Evolutionary conservation across 2,113 vertebrate genomes (phyloP), one percentile per base, ranked within the genome.

Genomic region (Otolemur garnettii): DNA sequence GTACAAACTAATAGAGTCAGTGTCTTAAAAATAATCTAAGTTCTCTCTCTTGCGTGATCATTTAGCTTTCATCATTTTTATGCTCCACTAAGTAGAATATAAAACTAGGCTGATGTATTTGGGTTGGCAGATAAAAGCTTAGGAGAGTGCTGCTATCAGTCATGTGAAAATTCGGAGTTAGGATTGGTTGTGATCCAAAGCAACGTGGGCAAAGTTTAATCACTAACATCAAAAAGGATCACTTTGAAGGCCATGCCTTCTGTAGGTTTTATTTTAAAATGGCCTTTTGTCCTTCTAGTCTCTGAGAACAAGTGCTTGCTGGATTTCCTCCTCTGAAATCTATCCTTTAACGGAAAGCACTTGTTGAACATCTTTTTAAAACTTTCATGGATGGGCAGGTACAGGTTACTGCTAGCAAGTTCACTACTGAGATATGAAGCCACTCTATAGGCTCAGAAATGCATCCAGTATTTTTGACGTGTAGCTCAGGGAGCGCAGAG

Each of bases 41-140:
- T 82, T 90, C 22, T 42, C 1, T 95, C 90, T 97, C 81, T 92
- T 93, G 4, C 10, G 74, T 50, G n/a, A 84, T 19, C 28, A 85
- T 42, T 74, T 95, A 10, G 50, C 68, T 96, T 97, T 90, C 12
- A 68, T 83, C 59, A 57, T 64, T 98, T 97, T 96, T 87, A 94
- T 94, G 64, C 2, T 84, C 4, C 69, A 69, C 22, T 82, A 82
- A 94, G 59, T 87, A 91, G 91, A 22, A 59, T 82, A 62, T 96
- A 78, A 83, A 96, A 83, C 42, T 38, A 69, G 66, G 42, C 33
- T 93, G 92, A 66, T 90, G 24, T 77, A 81, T 97, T 90, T 82
- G 45, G 94, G 4, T 74, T 95, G 91, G 35, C 13, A 15, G 93
- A 98, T 90, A 86, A 38, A 68, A 89, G 88, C 55, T 62, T 87